phyloP scores from a whole-genome alignment of 2,113 vertebrate species.

The Podarcis raffonei region DNA sequence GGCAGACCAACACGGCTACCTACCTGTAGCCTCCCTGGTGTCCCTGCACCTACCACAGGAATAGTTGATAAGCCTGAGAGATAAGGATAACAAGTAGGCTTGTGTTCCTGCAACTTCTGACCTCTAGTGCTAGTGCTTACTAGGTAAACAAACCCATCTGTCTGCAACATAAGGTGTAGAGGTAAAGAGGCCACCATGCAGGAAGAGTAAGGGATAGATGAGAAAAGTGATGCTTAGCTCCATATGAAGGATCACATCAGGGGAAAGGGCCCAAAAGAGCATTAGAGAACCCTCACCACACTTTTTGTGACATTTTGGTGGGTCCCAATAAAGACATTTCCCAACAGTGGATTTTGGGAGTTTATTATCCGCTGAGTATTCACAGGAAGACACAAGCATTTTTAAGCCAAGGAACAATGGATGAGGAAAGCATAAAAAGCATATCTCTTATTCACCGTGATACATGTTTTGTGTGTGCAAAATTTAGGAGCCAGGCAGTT shows the following conservation, averaged over 20 bases:
- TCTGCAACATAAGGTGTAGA: background rate
- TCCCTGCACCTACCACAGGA: background rate
- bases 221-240: background rate
- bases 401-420: background rate
- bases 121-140: conserved; percentile 22
- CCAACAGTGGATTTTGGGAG: too few relatives aligned
- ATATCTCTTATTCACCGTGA: background rate
- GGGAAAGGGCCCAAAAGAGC: background rate
- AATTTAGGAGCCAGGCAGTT: background rate
- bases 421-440: background rate
- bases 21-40: background rate
- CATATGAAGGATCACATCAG: background rate
- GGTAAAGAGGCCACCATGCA: background rate
- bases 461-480: background rate
- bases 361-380: background rate
- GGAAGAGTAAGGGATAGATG: background rate
- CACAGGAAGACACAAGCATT: background rate
- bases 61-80: background rate
- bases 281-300: background rate
- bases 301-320: too few relatives aligned
- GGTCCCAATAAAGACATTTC: too few relatives aligned
- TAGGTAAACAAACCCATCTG: background rate
- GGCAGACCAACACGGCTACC: too few relatives aligned
- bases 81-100: background rate
- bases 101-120: background rate